phyloP scores from a whole-genome alignment of 2,113 vertebrate genomes.

The Atherinomorus stipes region DNA sequence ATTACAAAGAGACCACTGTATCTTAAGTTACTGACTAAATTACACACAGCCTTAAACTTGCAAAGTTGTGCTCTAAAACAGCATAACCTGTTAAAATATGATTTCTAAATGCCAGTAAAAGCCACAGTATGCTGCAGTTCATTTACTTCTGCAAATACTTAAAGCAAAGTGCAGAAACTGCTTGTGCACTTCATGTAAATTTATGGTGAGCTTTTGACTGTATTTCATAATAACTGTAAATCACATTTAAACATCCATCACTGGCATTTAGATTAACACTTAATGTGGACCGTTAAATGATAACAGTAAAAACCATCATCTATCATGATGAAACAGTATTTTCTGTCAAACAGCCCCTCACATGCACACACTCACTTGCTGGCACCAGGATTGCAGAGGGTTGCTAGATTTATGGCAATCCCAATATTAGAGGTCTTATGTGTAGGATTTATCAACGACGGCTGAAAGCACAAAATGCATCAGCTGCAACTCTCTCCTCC shows the following conservation, averaged over 20 bases:
- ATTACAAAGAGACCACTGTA: background rate
- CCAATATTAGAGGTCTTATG: background rate
- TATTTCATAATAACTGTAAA: background rate
- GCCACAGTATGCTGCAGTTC: background rate
- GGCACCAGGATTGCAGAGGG: background rate
- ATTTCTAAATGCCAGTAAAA: background rate
- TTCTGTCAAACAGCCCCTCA: background rate
- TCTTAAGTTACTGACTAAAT: too few relatives aligned
- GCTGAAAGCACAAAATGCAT: background rate
- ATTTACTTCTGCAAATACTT: background rate
- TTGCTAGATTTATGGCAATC: background rate
- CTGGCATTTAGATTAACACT: background rate
- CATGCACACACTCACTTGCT: background rate
- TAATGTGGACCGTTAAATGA: background rate
- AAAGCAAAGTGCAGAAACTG: conserved; percentile 5
- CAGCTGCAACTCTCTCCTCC: too few relatives aligned
- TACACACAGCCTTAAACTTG: too few relatives aligned
- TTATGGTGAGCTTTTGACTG: background rate
- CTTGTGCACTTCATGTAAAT: background rate
- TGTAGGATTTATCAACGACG: background rate
- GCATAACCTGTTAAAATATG: background rate
- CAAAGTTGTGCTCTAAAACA: background rate
- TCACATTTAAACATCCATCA: background rate
- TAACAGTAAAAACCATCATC: background rate
- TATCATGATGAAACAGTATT: background rate